Conservation (phyloP, 2,888 invertebrate genomes). For the Biston stratarius region DNA sequence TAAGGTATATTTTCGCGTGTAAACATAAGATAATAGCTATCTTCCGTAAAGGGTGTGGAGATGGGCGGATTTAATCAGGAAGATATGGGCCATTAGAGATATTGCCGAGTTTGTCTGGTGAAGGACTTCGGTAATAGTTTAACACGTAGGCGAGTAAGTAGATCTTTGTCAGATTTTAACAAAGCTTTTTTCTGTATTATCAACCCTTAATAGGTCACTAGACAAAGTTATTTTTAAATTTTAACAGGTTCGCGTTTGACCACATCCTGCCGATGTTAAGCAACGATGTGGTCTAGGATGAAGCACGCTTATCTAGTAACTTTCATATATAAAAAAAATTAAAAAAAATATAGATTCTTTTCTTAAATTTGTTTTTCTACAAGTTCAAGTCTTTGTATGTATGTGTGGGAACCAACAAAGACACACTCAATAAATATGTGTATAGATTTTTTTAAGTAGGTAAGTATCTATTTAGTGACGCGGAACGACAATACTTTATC, state of each 20-base stretch:
- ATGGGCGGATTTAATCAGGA: constrained; percentile 40
- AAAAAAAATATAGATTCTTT: too few species aligned
- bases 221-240: neutral
- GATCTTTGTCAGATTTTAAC: neutral
- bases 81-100: constrained; percentile 36
- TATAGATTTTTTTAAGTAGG: neutral
- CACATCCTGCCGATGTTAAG: too few species aligned
- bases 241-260: too few species aligned
- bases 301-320: too few species aligned
- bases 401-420: too few species aligned
- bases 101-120: constrained; percentile 31
- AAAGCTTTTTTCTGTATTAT: neutral
- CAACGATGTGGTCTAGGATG: too few species aligned
- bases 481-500: constrained; percentile 2
- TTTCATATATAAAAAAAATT: too few species aligned
- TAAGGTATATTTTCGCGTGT: constrained; percentile 26
- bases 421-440: too few species aligned
- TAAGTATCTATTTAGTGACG: neutral
- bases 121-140: constrained; percentile 19
- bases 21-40: constrained; percentile 20
- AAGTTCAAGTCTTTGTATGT: too few species aligned
- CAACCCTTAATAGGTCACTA: neutral
- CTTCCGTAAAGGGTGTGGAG: constrained; percentile 29
- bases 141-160: constrained; percentile 1
- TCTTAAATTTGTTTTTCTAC: too few species aligned